Conservation (phyloP, 2,888 invertebrate species). For the Phytoseiulus persimilis region DNA sequence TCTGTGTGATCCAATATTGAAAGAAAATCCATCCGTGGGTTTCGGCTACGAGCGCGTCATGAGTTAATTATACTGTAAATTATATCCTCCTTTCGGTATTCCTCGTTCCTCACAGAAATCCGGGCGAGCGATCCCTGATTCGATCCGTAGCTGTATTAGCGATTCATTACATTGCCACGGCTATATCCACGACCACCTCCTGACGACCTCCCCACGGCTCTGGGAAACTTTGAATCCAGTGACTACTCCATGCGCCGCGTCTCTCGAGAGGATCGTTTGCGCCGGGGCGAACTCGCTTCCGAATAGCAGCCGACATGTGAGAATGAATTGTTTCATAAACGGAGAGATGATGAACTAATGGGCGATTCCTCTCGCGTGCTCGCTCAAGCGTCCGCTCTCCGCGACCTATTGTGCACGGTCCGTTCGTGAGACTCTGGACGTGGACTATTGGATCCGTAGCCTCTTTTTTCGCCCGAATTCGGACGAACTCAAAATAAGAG, state of each 20-base stretch:
- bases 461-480: background rate
- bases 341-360: background rate
- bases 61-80: background rate
- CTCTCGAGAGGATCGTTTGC: background rate
- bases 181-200: background rate
- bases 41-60: background rate
- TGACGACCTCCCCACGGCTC: background rate
- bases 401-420: background rate
- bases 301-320: background rate
- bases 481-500: background rate
- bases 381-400: background rate
- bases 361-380: background rate
- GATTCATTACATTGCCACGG: background rate
- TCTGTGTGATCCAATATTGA: background rate
- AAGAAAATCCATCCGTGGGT: background rate
- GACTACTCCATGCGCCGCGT: background rate
- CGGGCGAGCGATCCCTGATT: background rate
- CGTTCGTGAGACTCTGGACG: background rate
- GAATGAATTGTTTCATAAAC: background rate
- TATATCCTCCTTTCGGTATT: background rate
- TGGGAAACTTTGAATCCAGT: background rate
- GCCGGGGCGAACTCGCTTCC: background rate
- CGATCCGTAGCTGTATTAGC: background rate
- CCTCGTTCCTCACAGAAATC: background rate
- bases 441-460: background rate